Base-by-base conservation (phyloP, 2,797 vertebrate genomes). In the Micropoecilia bifurca region DNA sequence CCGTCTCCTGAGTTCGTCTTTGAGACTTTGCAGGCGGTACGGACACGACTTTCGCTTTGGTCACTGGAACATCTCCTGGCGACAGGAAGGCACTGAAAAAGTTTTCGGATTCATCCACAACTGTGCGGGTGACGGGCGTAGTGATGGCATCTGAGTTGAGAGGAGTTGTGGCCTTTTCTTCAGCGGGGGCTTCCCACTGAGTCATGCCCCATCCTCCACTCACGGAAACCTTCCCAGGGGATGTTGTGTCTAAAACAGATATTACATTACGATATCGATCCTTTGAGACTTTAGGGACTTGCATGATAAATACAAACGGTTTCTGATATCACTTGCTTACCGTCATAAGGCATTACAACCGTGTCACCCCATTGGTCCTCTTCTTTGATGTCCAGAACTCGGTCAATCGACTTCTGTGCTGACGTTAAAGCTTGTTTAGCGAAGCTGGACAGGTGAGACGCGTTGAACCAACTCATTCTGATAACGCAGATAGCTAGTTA, bases 331-430 rank as follows among this genome's bases (percentile, higher is more conserved):
- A 41, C 36, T 3, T 28, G 10, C 96, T 90, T 91, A 99, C 98
- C 97, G 6, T 96, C 92, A 77, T 94, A 96, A 50, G 96, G 95
- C 53, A 95, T 93, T 16, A 96, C 93, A 85, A 94, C 89, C 30
- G 96, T 89, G 85, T 96, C 96, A 50, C 91, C 94, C 97, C 98
- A 99, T 74, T 96, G 96, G 81, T 97, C 98, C 83, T 98, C 98
- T 78, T 98, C 97, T 93, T 99, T 95, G 81, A 99, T 99, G 90
- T 99, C 99, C 95, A 99, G 89, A 77, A 99, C 99, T 78, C 99
- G 93, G 92, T 99, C 98, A 87, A 99, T 99, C 61, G 99, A 99
- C 87, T 99, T 99, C 95, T 99, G 99, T 59, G 99, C 99, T 89
- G 97, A 95, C 53, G 97, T 98, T 89, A 99, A 95, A 80, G 99